phyloP scores from a whole-genome alignment of 2,797 vertebrate species.

The Aplochiton taeniatus region DNA sequence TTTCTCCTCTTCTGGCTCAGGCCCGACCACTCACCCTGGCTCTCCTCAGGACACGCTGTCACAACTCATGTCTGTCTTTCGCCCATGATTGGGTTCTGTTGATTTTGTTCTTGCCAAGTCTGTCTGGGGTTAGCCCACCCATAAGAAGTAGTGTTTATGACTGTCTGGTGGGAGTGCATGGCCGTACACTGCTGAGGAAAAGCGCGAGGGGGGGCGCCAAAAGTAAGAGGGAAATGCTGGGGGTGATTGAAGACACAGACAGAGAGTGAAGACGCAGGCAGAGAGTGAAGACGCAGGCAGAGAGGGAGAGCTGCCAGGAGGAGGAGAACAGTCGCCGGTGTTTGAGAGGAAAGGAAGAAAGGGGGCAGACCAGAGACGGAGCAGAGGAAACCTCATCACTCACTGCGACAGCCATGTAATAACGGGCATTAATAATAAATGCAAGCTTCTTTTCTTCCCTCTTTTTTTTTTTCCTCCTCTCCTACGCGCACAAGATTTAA shows the following conservation, averaged over 20 bases:
- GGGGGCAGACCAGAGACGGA: slow-evolving; percentile 14
- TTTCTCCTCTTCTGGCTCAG: background rate
- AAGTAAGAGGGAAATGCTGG: background rate
- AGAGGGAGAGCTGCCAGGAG: too few relatives aligned
- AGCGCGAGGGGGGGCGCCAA: background rate
- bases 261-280: background rate
- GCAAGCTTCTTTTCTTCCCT: slow-evolving; percentile 26
- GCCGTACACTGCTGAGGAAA: background rate
- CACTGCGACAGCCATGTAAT: slow-evolving; percentile 40
- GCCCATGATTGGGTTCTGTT: too few relatives aligned
- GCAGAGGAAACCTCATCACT: slow-evolving; percentile 34
- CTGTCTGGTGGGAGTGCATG: slow-evolving; percentile 9
- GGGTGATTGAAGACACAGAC: background rate
- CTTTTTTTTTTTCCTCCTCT: too few relatives aligned
- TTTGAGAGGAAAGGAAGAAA: background rate
- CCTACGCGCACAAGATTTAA: slow-evolving; percentile 1
- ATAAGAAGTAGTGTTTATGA: slow-evolving; percentile 1
- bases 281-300: background rate
- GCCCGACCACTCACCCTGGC: background rate
- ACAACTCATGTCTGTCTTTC: background rate
- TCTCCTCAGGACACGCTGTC: background rate
- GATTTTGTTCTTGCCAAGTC: too few relatives aligned
- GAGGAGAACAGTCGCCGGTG: too few relatives aligned
- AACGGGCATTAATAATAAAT: slow-evolving; percentile 42
- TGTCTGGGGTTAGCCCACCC: background rate